A percentile compares a stretch with the other conserved stretches of the same genome.
Conservation (phyloP, 2,888 invertebrate genomes). For the Spodoptera littoralis region DNA sequence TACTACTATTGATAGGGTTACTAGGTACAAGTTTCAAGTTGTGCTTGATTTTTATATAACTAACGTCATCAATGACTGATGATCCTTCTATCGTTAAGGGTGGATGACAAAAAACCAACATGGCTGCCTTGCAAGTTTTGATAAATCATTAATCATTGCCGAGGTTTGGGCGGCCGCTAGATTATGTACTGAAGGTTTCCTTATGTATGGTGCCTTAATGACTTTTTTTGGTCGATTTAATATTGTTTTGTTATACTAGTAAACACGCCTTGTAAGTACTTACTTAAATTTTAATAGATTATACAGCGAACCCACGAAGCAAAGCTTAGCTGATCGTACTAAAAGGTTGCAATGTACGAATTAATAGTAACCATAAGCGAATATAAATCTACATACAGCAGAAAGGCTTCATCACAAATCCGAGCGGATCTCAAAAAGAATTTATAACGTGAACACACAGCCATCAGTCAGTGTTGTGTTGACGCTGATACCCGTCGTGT, state of each 20-base stretch:
- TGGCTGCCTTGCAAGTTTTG: slow-evolving; percentile 77
- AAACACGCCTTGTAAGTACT: background rate
- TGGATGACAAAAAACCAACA: slow-evolving; percentile 65
- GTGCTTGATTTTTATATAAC: background rate
- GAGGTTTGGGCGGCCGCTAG: slow-evolving; percentile 75
- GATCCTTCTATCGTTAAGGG: slow-evolving; percentile 23
- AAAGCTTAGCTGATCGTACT: slow-evolving; percentile 4
- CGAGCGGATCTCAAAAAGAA: slow-evolving; percentile 79
- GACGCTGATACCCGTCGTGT: slow-evolving; percentile 87
- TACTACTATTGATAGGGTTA: too few relatives aligned
- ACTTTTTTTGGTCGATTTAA: slow-evolving; percentile 60
- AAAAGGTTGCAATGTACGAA: slow-evolving; percentile 32
- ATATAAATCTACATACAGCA: slow-evolving; percentile 44
- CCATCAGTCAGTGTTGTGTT: slow-evolving; percentile 85
- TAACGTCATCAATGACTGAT: background rate
- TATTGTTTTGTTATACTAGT: slow-evolving; percentile 23
- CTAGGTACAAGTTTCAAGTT: too few relatives aligned
- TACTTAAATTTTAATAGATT: too few relatives aligned
- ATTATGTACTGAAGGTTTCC: slow-evolving; percentile 64
- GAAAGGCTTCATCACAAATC: slow-evolving; percentile 69
- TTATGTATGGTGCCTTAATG: slow-evolving; percentile 69
- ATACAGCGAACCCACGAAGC: background rate
- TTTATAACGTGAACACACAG: slow-evolving; percentile 77
- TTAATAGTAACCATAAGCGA: slow-evolving; percentile 43
- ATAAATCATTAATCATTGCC: slow-evolving; percentile 83